Evolutionary conservation across 2,797 vertebrate genomes (phyloP), one percentile per base, ranked within the genome.

Genomic region (Masticophis lateralis): DNA sequence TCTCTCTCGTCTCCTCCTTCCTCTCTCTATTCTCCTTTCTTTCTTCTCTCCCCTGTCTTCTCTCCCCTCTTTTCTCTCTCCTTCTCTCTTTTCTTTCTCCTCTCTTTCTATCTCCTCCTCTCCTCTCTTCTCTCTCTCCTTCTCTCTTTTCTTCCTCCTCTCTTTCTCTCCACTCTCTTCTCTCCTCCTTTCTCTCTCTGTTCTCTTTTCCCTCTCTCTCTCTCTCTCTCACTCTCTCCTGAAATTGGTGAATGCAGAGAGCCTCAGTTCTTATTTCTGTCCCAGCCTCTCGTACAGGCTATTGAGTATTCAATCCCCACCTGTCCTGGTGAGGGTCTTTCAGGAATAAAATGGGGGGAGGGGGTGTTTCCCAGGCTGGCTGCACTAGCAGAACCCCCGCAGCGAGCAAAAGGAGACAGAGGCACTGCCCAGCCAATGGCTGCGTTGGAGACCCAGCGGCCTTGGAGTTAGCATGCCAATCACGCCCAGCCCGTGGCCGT

Each of bases 381-480:
- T n/a, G 60, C 16, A 2, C 74, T 22, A 5, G 28, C 69, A 79
- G 32, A 87, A 89, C 1, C 56, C n/a, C 61, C 1, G 13, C n/a
- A 13, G 60, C 9, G 37, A 16, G 89, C 0, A 5, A 16, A 18
- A 8, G 86, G 27, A 8, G 47, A 60, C 47, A 3, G n/a, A 51
- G 60, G 14, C 12, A 16, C 43, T 5, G 22, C 25, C n/a, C 5
- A 27, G 79, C n/a, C 61, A 8, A 43, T 93, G 95, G 87, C 51
- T 53, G 51, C 94, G 0, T 18, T 92, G 90, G 0, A 2, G 95
- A 90, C 61, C 1, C 0, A 69, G 93, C 88, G 0, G 53, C 83
- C 74, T 22, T 10, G 60, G 90, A 20, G 5, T 97, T 96, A 94
- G 95, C 95, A 97, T 96, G 96, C 97, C 0, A 66, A 96, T 96